Evolutionary conservation across 2,797 vertebrate species (phyloP).

Genomic region (Macroramphosus scolopax): DNA sequence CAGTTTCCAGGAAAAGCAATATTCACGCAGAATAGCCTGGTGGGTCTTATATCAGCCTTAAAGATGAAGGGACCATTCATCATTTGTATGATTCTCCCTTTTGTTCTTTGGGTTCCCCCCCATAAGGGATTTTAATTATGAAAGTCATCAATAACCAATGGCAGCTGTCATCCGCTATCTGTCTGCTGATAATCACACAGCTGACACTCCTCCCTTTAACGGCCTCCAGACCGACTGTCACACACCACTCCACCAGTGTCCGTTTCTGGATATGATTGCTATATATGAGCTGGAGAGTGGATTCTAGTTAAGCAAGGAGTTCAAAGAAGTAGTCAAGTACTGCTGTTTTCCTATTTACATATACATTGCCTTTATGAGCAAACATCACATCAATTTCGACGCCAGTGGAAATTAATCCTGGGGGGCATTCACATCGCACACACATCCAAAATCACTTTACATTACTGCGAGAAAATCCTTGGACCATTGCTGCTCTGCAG

Average conservation of each 20-base stretch:
- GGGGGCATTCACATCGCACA: slow-evolving; percentile 16
- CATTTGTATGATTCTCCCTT: slow-evolving; percentile 71
- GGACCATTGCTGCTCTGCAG: slow-evolving; percentile 9
- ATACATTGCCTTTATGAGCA: slow-evolving; percentile 46
- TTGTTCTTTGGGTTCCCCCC: slow-evolving; percentile 66
- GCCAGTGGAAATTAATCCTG: too few relatives aligned
- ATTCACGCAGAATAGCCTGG: slow-evolving; percentile 49
- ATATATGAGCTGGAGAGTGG: slow-evolving; percentile 21
- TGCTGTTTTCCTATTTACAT: slow-evolving; percentile 46
- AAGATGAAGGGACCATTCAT: slow-evolving; percentile 77
- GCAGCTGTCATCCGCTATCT: slow-evolving; percentile 79
- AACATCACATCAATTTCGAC: too few relatives aligned
- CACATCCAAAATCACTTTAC: too few relatives aligned
- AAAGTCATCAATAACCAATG: slow-evolving; percentile 82
- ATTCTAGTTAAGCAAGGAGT: slow-evolving; percentile 12
- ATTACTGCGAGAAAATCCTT: slow-evolving; percentile 32
- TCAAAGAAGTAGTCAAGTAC: slow-evolving; percentile 44
- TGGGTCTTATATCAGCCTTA: slow-evolving; percentile 65
- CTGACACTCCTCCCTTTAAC: slow-evolving; percentile 56
- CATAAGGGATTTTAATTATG: slow-evolving; percentile 80
- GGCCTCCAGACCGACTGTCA: too few relatives aligned
- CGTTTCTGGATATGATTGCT: slow-evolving; percentile 10
- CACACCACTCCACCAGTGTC: too few relatives aligned
- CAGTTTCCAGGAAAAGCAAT: slow-evolving; percentile 61
- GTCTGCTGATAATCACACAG: slow-evolving; percentile 69